Evolutionary conservation across 2,888 invertebrate genomes (phyloP).

Genomic region (Ametastegia equiseti): DNA sequence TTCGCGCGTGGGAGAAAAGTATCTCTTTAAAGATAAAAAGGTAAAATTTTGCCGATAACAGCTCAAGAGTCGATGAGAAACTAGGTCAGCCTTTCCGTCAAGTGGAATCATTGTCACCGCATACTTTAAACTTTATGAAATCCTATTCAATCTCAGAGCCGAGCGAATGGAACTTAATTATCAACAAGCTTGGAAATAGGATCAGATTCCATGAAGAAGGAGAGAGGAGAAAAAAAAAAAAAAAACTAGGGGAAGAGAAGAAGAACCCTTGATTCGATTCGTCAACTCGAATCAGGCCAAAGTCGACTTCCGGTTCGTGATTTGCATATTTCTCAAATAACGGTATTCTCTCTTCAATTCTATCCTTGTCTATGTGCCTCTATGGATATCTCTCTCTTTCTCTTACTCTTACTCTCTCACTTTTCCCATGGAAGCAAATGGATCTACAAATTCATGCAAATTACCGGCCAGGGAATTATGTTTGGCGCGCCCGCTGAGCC

Average conservation of each 20-base stretch:
- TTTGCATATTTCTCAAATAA: slow-evolving; percentile 40
- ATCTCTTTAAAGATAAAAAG: slow-evolving; percentile 16
- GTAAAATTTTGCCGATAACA: not conserved
- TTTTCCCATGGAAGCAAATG: not conserved
- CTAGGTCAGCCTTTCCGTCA: slow-evolving; percentile 9
- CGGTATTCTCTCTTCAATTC: not conserved
- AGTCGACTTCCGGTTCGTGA: slow-evolving; percentile 35
- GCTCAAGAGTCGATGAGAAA: not conserved
- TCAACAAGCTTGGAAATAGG: not conserved
- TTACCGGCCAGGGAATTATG: slow-evolving; percentile 35
- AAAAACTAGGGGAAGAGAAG: too few relatives aligned
- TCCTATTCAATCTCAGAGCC: not conserved
- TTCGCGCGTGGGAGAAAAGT: not conserved
- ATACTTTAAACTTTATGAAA: not conserved
- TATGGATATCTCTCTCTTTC: not conserved
- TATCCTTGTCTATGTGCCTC: too few relatives aligned
- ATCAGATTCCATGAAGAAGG: not conserved
- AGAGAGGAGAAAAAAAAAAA: not conserved
- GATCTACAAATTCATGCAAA: slow-evolving; percentile 43
- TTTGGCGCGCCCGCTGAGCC: slow-evolving; percentile 12
- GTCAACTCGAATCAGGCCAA: not conserved
- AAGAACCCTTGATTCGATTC: slow-evolving; percentile 22
- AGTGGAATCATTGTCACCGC: not conserved
- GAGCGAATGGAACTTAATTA: slow-evolving; percentile 19
- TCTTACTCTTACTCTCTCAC: not conserved